Base-by-base conservation (phyloP, 37 sponge, comb jelly and placozoan species). In the Geodia barretti region DNA sequence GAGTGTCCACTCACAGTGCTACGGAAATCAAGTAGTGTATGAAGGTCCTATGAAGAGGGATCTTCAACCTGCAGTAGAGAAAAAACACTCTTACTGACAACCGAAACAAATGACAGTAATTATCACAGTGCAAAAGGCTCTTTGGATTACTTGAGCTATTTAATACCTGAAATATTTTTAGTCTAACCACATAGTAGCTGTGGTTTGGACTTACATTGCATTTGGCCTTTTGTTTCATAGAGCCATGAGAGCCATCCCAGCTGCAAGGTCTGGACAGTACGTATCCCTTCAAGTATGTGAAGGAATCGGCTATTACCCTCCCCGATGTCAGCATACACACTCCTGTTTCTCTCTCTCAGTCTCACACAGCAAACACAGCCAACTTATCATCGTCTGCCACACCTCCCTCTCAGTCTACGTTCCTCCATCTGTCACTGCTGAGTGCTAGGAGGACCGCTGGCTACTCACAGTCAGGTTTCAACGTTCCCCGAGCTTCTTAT, bases 261-360 rank as follows among this genome's bases (percentile, higher is more conserved):
- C 92, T 1, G 70, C 42, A 1, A 92, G 26, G 80, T 92, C 92
- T 28, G n/a, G 92, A 87, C 9, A 88, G 85, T 24, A 92, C 92
- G 62, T 92, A 92, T 14, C 88, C 88, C n/a, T 81, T 76, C 63
- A 84, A 87, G 25, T 79, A 39, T 7, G 23, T 59, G 43, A 83
- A 87, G 31, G 67, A 73, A 70, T 83, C 81, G 19, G 80, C 42
- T 41, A 92, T 61, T 11, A 76, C 70, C 1, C 76, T 75, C 2
- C n/a, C 88, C 41, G 4, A 92, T 77, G n/a, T 92, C 88, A 37
- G 54, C 58, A 38, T 75, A 87, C 26, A 77, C 73, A 24, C 59
- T 29, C 30, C 70, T 60, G 20, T 86, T 77, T 20, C 65, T 61
- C 1, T 72, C 65, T 26, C 71, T 64, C 19, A 76, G 64, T 0